phyloP scores from a whole-genome alignment of 1,140 invertebrate species.

The Arctopsyche grandis region DNA sequence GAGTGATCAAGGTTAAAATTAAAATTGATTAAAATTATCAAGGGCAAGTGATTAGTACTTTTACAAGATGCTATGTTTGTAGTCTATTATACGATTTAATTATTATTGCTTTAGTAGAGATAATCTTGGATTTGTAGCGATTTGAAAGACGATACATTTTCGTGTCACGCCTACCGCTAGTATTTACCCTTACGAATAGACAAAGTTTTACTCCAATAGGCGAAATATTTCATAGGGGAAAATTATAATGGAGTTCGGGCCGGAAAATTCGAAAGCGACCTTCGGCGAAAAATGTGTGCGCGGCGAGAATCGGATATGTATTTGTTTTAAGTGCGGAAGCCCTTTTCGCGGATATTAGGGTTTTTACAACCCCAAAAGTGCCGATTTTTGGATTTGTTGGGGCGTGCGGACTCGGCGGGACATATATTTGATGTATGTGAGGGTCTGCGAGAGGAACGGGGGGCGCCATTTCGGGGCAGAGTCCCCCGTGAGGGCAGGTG shows the following conservation, averaged over 20 bases:
- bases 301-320: not conserved
- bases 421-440: slow-evolving; percentile 3
- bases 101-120: not conserved
- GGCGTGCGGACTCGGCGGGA: too few species aligned
- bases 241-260: not conserved
- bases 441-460: not conserved
- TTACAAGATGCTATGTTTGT: too few species aligned
- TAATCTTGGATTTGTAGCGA: too few species aligned
- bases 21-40: too few species aligned
- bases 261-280: too few species aligned
- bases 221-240: not conserved
- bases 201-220: too few species aligned
- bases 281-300: not conserved
- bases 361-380: slow-evolving; percentile 3
- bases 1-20: too few species aligned
- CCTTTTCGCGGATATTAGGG: not conserved
- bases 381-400: not conserved
- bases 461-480: not conserved
- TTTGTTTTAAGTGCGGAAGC: not conserved
- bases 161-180: too few species aligned
- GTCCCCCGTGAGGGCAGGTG: not conserved
- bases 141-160: too few species aligned
- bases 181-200: too few species aligned
- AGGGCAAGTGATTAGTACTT: too few species aligned
- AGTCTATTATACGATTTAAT: not conserved